Base-by-base conservation (phyloP, 2,797 vertebrate genomes). In the Paguma larvata region DNA sequence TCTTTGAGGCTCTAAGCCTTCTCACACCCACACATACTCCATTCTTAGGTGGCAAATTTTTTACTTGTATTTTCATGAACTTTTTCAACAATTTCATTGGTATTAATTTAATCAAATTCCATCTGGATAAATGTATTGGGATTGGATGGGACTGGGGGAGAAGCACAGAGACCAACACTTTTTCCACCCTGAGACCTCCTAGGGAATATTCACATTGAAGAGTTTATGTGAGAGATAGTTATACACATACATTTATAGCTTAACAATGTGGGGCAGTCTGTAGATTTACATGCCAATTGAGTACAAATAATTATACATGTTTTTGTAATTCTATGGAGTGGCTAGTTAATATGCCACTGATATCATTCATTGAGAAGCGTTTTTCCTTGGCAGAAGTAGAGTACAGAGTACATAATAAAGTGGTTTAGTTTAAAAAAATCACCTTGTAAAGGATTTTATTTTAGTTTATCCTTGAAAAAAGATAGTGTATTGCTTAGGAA, bases 31-130 rank as follows among this genome's bases (percentile, higher is more conserved):
- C 11, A 53, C 23, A 32, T 41, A 77, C 1, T 32, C 70, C 70
- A 75, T 86, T 90, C 41, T 78, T 63, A 85, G 41, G 7, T 16
- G 85, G 9, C 46, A 63, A 14, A 44, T 44, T 80, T 75, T 51
- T 93, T 25, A 63, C 48, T 53, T 89, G 8, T 89, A 65, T 68
- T 80, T 91, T 87, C 82, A 79, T 68, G 56, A 96, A 79, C 56
- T 90, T 85, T 88, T 94, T 89, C 2, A 85, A 68, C 62, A 94
- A 68, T 34, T 21, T 91, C 34, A 16, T 56, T 78, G 41, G 67
- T 48, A 85, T 23, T 27, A 62, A 70, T 90, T 93, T 85, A 88
- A 23, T 3, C 27, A 79, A 91, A 91, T 77, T 92, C 8, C 23
- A 70, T 19, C 14, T 90, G 65, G 23, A 56, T 56, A 93, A 88